Evolutionary conservation across 2,888 invertebrate species (phyloP).

Genomic region (Oscheius sp.): DNA sequence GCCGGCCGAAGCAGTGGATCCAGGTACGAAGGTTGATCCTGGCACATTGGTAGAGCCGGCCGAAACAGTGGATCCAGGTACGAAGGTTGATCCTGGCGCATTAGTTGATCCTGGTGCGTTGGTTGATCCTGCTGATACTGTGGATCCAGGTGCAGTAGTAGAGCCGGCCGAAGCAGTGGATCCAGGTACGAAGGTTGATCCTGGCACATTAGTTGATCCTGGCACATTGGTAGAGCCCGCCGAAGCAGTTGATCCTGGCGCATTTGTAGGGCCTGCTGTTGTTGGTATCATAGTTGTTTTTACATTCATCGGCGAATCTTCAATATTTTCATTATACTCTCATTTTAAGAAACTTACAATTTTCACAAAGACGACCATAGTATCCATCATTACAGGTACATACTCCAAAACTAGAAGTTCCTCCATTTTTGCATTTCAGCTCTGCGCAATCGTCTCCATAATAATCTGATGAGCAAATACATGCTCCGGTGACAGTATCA

Average conservation of each 20-base stretch:
- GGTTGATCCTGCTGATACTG: too few species aligned
- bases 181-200: too few species aligned
- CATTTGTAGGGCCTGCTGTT: too few species aligned
- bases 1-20: background rate
- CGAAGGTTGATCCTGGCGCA: background rate
- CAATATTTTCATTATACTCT: background rate
- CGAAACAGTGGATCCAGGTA: background rate
- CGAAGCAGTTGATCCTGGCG: background rate
- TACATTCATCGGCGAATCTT: background rate
- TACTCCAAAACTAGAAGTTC: background rate
- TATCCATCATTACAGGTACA: constrained; percentile 10
- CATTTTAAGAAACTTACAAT: constrained; percentile 1
- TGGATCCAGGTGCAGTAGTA: background rate
- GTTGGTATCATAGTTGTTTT: background rate
- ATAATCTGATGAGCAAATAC: background rate
- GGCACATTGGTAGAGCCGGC: too few species aligned
- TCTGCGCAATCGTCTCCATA: constrained; percentile 12
- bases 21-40: too few species aligned
- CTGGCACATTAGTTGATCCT: too few species aligned
- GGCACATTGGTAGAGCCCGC: too few species aligned
- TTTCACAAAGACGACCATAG: background rate
- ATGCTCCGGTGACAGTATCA: background rate
- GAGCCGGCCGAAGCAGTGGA: background rate
- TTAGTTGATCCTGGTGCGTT: too few species aligned
- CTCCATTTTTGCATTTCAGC: constrained; percentile 4